Evolutionary conservation across 2,797 vertebrate genomes (phyloP).

Genomic region (Argentina silus): DNA sequence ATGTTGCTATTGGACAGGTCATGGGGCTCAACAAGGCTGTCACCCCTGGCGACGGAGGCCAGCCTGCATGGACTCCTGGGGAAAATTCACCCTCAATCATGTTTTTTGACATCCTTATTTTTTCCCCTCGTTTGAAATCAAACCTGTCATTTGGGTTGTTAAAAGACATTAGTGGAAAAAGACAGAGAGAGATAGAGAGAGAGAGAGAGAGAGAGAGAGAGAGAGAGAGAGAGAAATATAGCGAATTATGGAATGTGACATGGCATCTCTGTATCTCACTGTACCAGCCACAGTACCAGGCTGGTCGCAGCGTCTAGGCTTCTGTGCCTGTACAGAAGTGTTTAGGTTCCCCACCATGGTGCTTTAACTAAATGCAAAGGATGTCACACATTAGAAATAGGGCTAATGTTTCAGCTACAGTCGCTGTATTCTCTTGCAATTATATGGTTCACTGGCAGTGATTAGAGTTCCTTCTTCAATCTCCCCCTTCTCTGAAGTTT

Average conservation of each 20-base stretch:
- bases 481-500: constrained; percentile 80
- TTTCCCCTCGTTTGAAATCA: not conserved
- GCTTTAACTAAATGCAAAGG: constrained; percentile 72
- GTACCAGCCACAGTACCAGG: not conserved
- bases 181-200: too few relatives aligned
- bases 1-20: constrained; percentile 28
- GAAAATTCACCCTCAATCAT: constrained; percentile 40
- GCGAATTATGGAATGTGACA: too few relatives aligned
- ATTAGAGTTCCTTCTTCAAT: constrained; percentile 94
- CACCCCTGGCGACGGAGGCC: constrained; percentile 42
- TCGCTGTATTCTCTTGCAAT: constrained; percentile 94
- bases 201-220: too few relatives aligned
- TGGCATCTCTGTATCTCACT: not conserved
- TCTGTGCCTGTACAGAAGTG: constrained; percentile 56
- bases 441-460: constrained; percentile 98
- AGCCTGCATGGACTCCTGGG: constrained; percentile 24
- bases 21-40: constrained; percentile 27
- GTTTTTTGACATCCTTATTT: constrained; percentile 10
- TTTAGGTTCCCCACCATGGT: constrained; percentile 53
- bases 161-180: too few relatives aligned
- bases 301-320: not conserved
- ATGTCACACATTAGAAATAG: constrained; percentile 94
- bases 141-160: not conserved
- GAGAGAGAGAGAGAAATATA: too few relatives aligned
- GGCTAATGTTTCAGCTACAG: constrained; percentile 93